These are phyloP conservation scores for Autographa pulchrina DNA, from an alignment of 2,888 invertebrate species.

Conservation along the genomic window DNA sequence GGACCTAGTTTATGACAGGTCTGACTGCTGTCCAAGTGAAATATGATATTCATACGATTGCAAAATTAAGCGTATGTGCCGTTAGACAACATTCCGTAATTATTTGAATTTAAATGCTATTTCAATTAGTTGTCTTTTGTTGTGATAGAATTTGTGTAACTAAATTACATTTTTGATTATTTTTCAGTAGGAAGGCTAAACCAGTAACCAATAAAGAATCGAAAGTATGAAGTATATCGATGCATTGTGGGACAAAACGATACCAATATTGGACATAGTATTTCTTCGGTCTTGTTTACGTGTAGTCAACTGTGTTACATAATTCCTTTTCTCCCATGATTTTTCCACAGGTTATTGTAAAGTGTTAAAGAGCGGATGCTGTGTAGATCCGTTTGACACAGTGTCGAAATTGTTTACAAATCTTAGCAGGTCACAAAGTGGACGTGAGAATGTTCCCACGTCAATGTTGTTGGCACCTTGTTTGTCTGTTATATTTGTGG, in stretches of 20 bases:
- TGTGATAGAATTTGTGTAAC: background rate
- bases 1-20: slow-evolving; percentile 38
- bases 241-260: too few relatives aligned
- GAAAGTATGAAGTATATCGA: too few relatives aligned
- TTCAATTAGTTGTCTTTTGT: background rate
- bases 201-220: background rate
- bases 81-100: slow-evolving; percentile 13
- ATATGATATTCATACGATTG: slow-evolving; percentile 48
- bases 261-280: too few relatives aligned
- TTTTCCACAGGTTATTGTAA: background rate
- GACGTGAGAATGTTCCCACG: background rate
- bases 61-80: slow-evolving; percentile 35
- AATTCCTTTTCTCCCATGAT: background rate
- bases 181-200: background rate
- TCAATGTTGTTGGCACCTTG: background rate
- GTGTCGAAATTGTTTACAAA: slow-evolving; percentile 3
- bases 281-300: background rate
- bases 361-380: background rate
- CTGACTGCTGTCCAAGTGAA: slow-evolving; percentile 36
- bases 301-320: background rate
- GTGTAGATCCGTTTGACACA: background rate
- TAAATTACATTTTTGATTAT: background rate
- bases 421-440: background rate
- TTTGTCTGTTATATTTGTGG: background rate
- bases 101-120: slow-evolving; percentile 14